Evolutionary conservation across 2,888 invertebrate genomes (phyloP).

Genomic region (Lepidocyrtoides sp.): DNA sequence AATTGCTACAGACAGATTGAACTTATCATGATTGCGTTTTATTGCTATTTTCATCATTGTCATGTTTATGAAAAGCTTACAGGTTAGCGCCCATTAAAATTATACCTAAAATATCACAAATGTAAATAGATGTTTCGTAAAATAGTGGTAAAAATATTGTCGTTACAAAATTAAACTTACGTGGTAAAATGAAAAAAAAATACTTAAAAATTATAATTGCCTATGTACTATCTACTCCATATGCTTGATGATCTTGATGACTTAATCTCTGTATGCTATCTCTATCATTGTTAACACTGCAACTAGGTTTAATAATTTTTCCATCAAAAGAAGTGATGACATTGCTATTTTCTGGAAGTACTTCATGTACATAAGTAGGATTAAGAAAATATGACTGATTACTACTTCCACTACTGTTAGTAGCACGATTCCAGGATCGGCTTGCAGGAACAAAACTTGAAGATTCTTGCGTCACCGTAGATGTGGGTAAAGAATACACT

Average conservation of each 20-base stretch:
- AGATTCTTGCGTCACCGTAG: constrained; percentile 9
- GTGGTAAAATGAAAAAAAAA: background rate
- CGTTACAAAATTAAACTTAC: background rate
- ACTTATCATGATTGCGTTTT: background rate
- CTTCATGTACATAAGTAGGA: constrained; percentile 33
- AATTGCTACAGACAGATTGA: background rate
- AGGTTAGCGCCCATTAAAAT: background rate
- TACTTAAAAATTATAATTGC: background rate
- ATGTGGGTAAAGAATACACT: background rate
- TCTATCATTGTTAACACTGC: background rate
- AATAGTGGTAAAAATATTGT: background rate
- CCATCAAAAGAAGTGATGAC: background rate
- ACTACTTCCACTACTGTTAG: background rate
- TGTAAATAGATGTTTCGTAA: background rate
- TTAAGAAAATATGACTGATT: constrained; percentile 1
- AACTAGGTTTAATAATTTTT: background rate
- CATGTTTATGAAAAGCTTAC: background rate
- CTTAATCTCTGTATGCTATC: background rate
- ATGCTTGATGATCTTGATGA: constrained; percentile 10
- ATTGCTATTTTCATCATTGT: background rate
- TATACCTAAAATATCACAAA: background rate
- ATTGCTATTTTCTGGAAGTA: constrained; percentile 41
- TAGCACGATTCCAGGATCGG: background rate
- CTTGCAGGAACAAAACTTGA: constrained; percentile 23
- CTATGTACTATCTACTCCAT: background rate